These are phyloP conservation scores for Eutolmus rufibarbis DNA, from an alignment of 2,888 invertebrate species.

Conservation along the genomic window DNA sequence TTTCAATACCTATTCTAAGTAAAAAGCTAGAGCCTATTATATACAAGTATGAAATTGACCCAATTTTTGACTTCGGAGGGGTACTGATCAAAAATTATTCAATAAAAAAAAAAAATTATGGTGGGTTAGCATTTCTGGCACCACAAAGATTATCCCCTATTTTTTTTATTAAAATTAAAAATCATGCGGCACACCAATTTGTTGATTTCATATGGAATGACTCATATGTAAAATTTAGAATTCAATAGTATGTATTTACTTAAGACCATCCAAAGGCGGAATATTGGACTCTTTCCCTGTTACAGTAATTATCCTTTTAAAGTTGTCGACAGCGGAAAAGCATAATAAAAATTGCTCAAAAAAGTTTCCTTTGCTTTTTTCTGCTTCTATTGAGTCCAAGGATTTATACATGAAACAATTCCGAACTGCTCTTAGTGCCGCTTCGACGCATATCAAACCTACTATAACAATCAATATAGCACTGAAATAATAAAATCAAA, in stretches of 20 bases:
- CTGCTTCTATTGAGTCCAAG: neutral
- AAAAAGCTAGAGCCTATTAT: no score
- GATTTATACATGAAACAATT: neutral
- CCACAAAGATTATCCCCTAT: no score
- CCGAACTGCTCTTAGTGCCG: neutral
- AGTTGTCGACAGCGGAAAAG: conserved; percentile 47
- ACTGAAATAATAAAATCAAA: neutral
- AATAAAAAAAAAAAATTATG: no score
- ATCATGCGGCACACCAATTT: no score
- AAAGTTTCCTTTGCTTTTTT: conserved; percentile 4
- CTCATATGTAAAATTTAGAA: neutral
- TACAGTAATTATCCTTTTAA: conserved; percentile 43
- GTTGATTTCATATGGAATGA: no score
- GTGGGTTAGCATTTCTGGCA: no score
- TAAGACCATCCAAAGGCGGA: neutral
- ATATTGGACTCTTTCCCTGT: neutral
- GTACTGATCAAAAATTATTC: no score
- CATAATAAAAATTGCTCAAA: conserved; percentile 45
- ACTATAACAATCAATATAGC: neutral
- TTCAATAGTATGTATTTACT: neutral
- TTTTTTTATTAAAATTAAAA: no score
- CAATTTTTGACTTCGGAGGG: no score
- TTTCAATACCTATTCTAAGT: no score
- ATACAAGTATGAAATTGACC: no score
- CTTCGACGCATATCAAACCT: neutral